Percentiles rank a stretch among this genome's conserved stretches.
These are phyloP conservation scores for Campoplex nolae DNA, from an alignment of 2,888 invertebrate species.

Conservation along the genomic window DNA sequence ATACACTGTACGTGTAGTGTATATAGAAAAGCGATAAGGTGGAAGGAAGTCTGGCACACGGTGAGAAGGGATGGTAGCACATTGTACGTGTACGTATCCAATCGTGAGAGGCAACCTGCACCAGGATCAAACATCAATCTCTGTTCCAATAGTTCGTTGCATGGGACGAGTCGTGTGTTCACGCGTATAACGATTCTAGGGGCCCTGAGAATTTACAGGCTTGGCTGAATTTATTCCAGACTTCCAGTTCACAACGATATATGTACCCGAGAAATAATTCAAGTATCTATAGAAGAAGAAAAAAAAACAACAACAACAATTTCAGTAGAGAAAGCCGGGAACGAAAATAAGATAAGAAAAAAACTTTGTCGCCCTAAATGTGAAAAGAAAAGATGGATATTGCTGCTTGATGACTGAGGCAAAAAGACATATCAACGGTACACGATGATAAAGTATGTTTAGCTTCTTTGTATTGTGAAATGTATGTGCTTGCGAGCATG, in stretches of 20 bases:
- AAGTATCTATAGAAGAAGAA: slow-evolving; percentile 37
- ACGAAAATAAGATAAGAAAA: slow-evolving; percentile 20
- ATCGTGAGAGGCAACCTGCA: slow-evolving; percentile 49
- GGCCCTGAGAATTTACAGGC: slow-evolving; percentile 36
- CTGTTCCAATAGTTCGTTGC: slow-evolving; percentile 57
- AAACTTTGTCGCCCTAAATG: slow-evolving; percentile 14
- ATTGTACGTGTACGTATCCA: slow-evolving; percentile 32
- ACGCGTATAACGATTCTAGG: slow-evolving; percentile 25
- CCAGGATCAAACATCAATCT: slow-evolving; percentile 65
- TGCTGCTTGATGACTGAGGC: slow-evolving; percentile 14
- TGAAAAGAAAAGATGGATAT: slow-evolving; percentile 46
- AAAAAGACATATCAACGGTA: slow-evolving; percentile 42
- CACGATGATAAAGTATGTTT: slow-evolving; percentile 42
- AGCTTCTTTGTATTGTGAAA: slow-evolving; percentile 38
- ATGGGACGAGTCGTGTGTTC: slow-evolving; percentile 35
- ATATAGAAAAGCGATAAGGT: slow-evolving; percentile 9
- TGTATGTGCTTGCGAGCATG: neutral
- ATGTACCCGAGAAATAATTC: slow-evolving; percentile 55
- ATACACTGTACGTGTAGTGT: neutral
- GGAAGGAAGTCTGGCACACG: neutral
- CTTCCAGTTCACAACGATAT: slow-evolving; percentile 42
- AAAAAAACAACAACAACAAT: slow-evolving; percentile 1
- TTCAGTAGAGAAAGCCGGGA: neutral
- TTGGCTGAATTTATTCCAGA: slow-evolving; percentile 52
- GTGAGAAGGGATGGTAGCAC: slow-evolving; percentile 28